These are phyloP conservation scores for Pantherophis alleghaniensis DNA, from an alignment of 2,797 vertebrate species.

Conservation along the genomic window DNA sequence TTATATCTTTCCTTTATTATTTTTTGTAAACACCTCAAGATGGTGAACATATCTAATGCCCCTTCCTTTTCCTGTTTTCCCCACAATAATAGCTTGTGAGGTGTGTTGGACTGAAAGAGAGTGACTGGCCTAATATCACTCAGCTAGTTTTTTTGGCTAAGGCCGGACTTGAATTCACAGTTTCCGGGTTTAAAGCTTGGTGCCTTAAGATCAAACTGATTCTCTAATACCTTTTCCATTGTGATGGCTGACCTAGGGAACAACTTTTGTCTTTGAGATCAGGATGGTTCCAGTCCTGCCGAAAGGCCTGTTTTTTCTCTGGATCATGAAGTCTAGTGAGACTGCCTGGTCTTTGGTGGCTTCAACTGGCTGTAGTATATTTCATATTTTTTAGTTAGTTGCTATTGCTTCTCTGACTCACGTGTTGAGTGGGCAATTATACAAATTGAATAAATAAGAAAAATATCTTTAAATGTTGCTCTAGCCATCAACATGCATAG, in stretches of 20 bases:
- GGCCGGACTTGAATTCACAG: background rate
- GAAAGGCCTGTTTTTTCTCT: background rate
- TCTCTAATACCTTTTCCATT: background rate
- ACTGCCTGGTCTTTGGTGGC: background rate
- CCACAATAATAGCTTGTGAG: background rate
- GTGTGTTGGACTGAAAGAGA: background rate
- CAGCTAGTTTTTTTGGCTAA: background rate
- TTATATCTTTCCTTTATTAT: background rate
- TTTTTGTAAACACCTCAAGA: background rate
- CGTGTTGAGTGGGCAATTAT: background rate
- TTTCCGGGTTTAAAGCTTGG: background rate
- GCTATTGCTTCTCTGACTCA: background rate
- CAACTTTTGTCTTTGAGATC: background rate
- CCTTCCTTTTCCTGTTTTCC: background rate
- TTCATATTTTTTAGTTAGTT: background rate
- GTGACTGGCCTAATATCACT: background rate
- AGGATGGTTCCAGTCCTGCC: background rate
- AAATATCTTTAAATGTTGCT: background rate
- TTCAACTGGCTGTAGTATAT: background rate
- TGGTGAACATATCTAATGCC: background rate
- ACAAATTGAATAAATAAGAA: background rate
- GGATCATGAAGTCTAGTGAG: background rate
- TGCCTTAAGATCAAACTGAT: background rate
- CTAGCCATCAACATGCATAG: accelerated
- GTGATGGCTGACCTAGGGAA: background rate